Conservation (phyloP, 2,113 vertebrate species). For the Brienomyrus brachyistius region DNA sequence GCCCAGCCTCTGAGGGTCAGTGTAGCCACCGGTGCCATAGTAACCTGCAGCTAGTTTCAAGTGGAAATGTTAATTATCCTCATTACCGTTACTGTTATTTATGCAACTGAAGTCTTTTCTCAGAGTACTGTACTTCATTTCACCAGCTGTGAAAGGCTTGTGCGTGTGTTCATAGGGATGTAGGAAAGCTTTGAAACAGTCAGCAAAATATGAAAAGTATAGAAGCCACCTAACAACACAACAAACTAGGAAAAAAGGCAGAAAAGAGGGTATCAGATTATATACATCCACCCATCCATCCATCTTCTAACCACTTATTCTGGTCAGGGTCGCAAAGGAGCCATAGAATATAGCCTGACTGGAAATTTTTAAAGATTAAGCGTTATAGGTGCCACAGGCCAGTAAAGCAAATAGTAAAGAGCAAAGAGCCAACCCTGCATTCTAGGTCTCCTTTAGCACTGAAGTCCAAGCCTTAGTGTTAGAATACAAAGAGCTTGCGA, state of each 20-base stretch:
- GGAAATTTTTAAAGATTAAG: background rate
- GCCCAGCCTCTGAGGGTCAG: slow-evolving; percentile 75
- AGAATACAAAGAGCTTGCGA: background rate
- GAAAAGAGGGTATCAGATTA: background rate
- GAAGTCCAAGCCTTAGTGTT: background rate
- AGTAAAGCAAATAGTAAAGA: background rate
- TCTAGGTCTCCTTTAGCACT: background rate
- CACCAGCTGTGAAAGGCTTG: background rate
- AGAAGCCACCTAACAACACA: background rate
- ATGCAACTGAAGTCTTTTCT: background rate
- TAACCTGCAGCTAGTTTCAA: slow-evolving; percentile 62
- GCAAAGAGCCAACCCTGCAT: background rate
- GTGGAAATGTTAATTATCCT: background rate
- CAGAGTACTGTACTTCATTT: background rate
- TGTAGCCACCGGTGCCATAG: slow-evolving; percentile 71
- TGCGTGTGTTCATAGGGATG: background rate
- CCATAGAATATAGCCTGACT: background rate
- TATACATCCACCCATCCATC: background rate
- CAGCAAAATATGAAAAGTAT: background rate
- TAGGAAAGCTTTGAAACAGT: background rate
- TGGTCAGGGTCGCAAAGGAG: background rate
- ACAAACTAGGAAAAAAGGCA: background rate
- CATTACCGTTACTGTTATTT: background rate
- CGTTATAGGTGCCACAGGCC: background rate
- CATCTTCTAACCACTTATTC: background rate